A percentile compares a stretch with the other conserved stretches of the same genome.
Evolutionary conservation across 2,797 vertebrate species (phyloP).

Genomic region (Acanthopagrus latus): DNA sequence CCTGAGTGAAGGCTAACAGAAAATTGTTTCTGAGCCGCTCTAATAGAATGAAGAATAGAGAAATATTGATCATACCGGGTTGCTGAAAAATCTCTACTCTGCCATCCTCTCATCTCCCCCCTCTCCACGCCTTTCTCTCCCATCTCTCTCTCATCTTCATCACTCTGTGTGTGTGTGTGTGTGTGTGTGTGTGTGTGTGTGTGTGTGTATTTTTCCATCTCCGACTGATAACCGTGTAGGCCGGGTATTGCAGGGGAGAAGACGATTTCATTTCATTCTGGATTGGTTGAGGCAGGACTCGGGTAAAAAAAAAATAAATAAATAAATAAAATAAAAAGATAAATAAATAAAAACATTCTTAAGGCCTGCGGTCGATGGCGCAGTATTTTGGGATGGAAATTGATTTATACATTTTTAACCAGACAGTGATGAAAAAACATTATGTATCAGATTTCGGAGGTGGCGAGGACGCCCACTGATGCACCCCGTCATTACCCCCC

Average conservation of each 20-base stretch:
- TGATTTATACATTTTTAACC: conserved; percentile 79
- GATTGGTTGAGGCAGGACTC: conserved; percentile 43
- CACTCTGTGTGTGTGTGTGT: conserved; percentile 4
- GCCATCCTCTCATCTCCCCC: conserved; percentile 47
- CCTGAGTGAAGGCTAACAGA: conserved; percentile 57
- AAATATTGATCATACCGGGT: conserved; percentile 72
- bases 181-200: conserved; percentile 19
- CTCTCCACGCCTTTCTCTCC: not conserved
- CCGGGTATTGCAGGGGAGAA: conserved; percentile 38
- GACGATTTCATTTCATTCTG: conserved; percentile 67
- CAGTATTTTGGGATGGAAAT: conserved; percentile 69
- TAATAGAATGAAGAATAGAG: conserved; percentile 72
- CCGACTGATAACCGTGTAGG: conserved; percentile 49
- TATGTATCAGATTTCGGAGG: conserved; percentile 63
- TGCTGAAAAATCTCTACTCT: conserved; percentile 60
- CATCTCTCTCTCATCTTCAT: conserved; percentile 49
- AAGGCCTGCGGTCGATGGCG: conserved; percentile 40
- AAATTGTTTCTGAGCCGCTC: conserved; percentile 70
- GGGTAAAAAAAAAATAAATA: not conserved
- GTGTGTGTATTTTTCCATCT: conserved; percentile 42
- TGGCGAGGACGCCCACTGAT: conserved; percentile 36
- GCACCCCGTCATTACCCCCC: conserved; percentile 53
- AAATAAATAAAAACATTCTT: conserved; percentile 24
- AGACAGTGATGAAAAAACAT: conserved; percentile 71
- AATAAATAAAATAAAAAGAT: not conserved